A percentile compares a stretch with the other conserved stretches of the same genome.
Conservation (phyloP, 2,113 vertebrate species). For the Nanorana parkeri region DNA sequence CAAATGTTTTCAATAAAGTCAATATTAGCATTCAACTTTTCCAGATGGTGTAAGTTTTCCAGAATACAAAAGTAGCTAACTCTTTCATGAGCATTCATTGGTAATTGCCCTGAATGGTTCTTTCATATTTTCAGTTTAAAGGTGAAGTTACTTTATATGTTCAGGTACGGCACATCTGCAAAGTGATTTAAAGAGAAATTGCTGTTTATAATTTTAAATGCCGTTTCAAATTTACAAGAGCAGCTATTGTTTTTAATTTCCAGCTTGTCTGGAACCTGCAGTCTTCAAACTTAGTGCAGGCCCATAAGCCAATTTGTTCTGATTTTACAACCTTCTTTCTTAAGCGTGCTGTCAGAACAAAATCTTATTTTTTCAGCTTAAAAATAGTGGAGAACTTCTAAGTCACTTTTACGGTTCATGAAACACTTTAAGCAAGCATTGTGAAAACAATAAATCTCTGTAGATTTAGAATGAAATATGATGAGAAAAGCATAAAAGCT, state of each 20-base stretch:
- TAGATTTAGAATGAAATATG: slow-evolving; percentile 52
- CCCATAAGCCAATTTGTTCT: slow-evolving; percentile 50
- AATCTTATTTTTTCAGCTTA: slow-evolving; percentile 45
- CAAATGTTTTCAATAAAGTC: slow-evolving; percentile 35
- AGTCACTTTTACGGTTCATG: slow-evolving; percentile 56
- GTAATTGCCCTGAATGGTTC: slow-evolving; percentile 7
- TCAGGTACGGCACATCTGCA: slow-evolving; percentile 23
- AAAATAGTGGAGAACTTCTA: slow-evolving; percentile 33
- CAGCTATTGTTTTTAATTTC: slow-evolving; percentile 4
- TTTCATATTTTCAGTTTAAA: slow-evolving; percentile 8
- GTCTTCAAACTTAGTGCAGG: background rate
- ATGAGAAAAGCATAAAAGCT: slow-evolving; percentile 54
- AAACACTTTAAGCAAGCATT: slow-evolving; percentile 56
- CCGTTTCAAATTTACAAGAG: slow-evolving; percentile 36
- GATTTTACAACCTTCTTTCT: slow-evolving; percentile 50
- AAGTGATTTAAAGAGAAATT: slow-evolving; percentile 9
- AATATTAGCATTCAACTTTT: slow-evolving; percentile 26
- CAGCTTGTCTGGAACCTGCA: slow-evolving; percentile 21
- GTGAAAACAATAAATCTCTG: slow-evolving; percentile 54
- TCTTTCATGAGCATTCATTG: slow-evolving; percentile 21
- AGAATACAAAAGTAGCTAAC: slow-evolving; percentile 38
- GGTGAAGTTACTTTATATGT: slow-evolving; percentile 3
- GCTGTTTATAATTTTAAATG: slow-evolving; percentile 21
- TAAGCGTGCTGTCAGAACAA: slow-evolving; percentile 25
- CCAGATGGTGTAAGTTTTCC: slow-evolving; percentile 36